These are phyloP conservation scores for Peromyscus nudipes DNA, from an alignment of 2,797 vertebrate genomes.

Conservation along the genomic window DNA sequence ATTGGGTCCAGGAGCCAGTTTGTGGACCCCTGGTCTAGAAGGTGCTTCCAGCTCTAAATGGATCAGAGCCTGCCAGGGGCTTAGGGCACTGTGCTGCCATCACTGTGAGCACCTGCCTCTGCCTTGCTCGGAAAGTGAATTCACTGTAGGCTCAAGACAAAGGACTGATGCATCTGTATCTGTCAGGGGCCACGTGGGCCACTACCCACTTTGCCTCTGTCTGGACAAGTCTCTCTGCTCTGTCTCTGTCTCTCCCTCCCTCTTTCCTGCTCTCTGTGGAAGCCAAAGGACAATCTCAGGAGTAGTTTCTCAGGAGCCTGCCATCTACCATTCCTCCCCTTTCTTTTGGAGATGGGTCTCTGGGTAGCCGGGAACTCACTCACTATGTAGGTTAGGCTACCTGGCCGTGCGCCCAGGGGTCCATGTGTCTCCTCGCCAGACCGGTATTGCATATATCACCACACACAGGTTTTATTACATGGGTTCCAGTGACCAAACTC, in stretches of 20 bases:
- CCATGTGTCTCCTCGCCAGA: not conserved
- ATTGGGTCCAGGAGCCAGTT: not conserved
- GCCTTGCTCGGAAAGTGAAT: not conserved
- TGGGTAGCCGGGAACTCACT: not conserved
- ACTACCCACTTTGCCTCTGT: not conserved
- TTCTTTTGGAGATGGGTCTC: not conserved
- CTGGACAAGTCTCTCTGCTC: no score
- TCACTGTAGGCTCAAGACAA: not conserved
- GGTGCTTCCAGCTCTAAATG: not conserved
- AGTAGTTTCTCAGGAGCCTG: not conserved
- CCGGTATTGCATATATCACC: not conserved
- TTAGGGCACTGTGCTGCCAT: not conserved
- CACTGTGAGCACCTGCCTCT: not conserved
- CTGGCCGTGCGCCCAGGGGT: not conserved
- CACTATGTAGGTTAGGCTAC: not conserved
- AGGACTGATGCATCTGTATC: accelerated
- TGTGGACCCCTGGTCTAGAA: not conserved
- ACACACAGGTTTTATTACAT: not conserved
- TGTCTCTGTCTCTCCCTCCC: no score
- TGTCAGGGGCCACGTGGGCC: not conserved
- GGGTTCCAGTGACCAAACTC: not conserved
- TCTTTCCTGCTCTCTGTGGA: not conserved
- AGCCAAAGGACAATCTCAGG: not conserved
- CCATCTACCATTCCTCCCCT: not conserved
- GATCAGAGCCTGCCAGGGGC: not conserved